Evolutionary conservation across 2,113 vertebrate species (phyloP).

Genomic region (Malurus melanocephalus): DNA sequence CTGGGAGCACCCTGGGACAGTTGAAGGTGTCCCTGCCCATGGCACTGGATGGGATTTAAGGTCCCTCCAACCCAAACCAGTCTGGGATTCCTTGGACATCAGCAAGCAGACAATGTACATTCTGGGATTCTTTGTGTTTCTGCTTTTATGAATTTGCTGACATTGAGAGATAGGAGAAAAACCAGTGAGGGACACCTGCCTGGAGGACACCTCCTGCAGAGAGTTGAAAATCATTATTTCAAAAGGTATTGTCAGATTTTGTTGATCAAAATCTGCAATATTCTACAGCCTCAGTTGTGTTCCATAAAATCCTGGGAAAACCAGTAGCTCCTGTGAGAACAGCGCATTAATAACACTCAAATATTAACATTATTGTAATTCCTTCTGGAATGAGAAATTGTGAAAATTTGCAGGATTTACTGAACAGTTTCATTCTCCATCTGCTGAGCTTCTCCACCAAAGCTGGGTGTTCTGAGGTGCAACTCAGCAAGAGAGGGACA

Average conservation of each 20-base stretch:
- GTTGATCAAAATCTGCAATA: fast-evolving
- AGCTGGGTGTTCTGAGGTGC: not conserved
- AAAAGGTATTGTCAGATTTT: not conserved
- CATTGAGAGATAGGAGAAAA: not conserved
- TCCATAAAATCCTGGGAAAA: not conserved
- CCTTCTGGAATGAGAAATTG: not conserved
- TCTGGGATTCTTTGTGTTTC: fast-evolving
- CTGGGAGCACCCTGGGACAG: fast-evolving
- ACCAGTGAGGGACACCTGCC: not conserved
- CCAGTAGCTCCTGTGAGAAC: not conserved
- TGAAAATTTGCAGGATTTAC: not conserved
- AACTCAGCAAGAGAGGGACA: not conserved
- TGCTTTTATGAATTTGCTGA: not conserved
- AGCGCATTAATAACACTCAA: not conserved
- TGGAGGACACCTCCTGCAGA: not conserved
- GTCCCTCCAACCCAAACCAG: fast-evolving
- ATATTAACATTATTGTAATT: not conserved
- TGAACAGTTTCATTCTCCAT: not conserved
- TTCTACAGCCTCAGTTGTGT: not conserved
- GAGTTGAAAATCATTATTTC: not conserved
- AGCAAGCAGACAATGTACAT: not conserved
- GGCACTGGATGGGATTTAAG: fast-evolving
- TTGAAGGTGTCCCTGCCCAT: not conserved
- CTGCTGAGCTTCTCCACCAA: not conserved
- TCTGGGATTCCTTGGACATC: not conserved